Evolutionary conservation across 2,113 vertebrate genomes (phyloP).

Genomic region (Tyto alba): DNA sequence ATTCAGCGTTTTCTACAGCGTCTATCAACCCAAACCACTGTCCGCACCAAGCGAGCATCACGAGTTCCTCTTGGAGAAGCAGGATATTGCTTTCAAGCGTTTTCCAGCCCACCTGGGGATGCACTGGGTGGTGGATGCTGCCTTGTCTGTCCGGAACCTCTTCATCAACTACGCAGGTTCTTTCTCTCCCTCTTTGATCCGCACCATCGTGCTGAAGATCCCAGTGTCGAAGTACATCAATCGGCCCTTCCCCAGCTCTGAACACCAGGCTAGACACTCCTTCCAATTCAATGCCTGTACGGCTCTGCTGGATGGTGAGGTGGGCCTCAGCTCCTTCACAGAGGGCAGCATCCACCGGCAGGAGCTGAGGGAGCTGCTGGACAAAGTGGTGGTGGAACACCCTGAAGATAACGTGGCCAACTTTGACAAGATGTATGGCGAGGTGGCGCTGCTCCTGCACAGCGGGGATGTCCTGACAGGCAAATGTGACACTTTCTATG

Average conservation of each 20-base stretch:
- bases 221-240: conserved; percentile 88
- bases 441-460: conserved; percentile 78
- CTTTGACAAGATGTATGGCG: conserved; percentile 84
- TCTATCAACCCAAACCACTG: conserved; percentile 76
- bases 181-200: conserved; percentile 68
- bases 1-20: conserved; percentile 82
- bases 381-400: conserved; percentile 80
- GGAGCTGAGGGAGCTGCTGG: conserved; percentile 76
- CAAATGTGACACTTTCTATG: conserved; percentile 86
- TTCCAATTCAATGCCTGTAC: conserved; percentile 87
- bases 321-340: conserved; percentile 75
- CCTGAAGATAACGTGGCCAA: conserved; percentile 82
- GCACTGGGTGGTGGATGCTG: conserved; percentile 89
- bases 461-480: conserved; percentile 74
- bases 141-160: conserved; percentile 73
- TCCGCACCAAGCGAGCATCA: conserved; percentile 30
- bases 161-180: conserved; percentile 66
- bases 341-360: conserved; percentile 66
- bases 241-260: conserved; percentile 82
- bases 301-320: conserved; percentile 81
- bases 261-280: conserved; percentile 86
- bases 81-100: conserved; percentile 87
- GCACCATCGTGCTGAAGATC: conserved; percentile 78
- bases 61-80: conserved; percentile 80
- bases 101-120: conserved; percentile 89